These are phyloP conservation scores for Ictalurus furcatus DNA, from an alignment of 2,113 vertebrate species.

Conservation along the genomic window DNA sequence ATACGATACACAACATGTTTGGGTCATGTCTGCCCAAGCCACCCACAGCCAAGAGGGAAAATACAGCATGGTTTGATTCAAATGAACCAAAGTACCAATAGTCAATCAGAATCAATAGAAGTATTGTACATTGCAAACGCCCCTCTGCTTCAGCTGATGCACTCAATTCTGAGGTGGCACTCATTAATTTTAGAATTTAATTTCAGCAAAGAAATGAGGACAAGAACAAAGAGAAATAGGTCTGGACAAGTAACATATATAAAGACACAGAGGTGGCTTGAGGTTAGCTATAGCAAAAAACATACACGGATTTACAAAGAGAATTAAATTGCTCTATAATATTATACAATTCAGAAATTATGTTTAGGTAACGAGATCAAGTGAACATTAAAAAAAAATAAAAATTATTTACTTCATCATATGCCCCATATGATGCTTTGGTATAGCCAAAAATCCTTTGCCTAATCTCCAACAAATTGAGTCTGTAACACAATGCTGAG, in stretches of 20 bases:
- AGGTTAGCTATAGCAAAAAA: background rate
- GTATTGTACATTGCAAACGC: conserved; percentile 12
- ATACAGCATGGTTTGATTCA: background rate
- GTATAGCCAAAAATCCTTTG: conserved; percentile 42
- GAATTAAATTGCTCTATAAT: background rate
- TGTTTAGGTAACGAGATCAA: background rate
- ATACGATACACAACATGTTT: background rate
- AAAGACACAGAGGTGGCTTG: conserved; percentile 60
- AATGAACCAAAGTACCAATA: background rate
- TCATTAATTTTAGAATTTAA: conserved; percentile 74
- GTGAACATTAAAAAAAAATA: no score
- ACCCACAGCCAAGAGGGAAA: background rate
- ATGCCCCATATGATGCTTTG: conserved; percentile 17
- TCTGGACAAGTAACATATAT: conserved; percentile 59
- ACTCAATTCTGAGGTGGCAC: conserved; percentile 51
- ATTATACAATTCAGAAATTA: background rate
- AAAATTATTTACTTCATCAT: background rate
- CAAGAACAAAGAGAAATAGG: conserved; percentile 63
- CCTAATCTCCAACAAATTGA: conserved; percentile 63
- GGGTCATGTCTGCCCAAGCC: background rate
- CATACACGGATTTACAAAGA: background rate
- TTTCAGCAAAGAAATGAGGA: conserved; percentile 71
- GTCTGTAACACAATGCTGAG: conserved; percentile 49
- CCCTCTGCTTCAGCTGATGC: conserved; percentile 23
- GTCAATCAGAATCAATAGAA: background rate